Percentiles rank a stretch among this genome's conserved stretches.
Conservation (phyloP, 64 coral and sea anemone species). For the Stichodactyla mertensii region DNA sequence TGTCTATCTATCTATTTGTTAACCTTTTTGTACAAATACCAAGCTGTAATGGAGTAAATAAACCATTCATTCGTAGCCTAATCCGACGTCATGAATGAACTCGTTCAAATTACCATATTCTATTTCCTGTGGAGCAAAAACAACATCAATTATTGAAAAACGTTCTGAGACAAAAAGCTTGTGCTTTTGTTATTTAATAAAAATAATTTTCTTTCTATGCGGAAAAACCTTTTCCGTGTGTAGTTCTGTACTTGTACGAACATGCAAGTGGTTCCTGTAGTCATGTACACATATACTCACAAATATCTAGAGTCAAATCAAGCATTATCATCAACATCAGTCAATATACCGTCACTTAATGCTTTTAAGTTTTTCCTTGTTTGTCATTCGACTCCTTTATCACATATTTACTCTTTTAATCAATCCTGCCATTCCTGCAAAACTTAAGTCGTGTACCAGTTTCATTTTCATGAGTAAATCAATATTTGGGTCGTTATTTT, state of each 20-base stretch:
- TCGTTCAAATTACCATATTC: neutral
- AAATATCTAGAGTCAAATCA: neutral
- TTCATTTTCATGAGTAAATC: neutral
- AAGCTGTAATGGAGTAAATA: neutral
- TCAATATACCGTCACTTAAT: neutral
- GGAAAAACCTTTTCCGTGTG: neutral
- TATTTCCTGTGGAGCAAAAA: neutral
- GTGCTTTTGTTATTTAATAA: neutral
- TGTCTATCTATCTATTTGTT: neutral
- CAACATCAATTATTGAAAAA: neutral
- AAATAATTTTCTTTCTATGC: neutral
- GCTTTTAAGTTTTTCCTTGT: neutral
- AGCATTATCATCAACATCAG: neutral
- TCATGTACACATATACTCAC: neutral
- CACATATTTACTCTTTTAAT: neutral
- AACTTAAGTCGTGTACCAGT: neutral
- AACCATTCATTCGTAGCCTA: neutral
- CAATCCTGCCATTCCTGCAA: neutral
- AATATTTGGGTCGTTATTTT: neutral
- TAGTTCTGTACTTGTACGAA: neutral
- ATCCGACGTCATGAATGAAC: neutral
- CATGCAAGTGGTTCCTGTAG: too few species aligned
- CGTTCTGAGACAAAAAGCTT: neutral
- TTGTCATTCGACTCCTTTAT: neutral
- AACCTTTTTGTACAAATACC: neutral